Percentiles rank a stretch among this genome's conserved stretches.
phyloP scores from a whole-genome alignment of 2,113 vertebrate species.

The Dermatemys mawii region DNA sequence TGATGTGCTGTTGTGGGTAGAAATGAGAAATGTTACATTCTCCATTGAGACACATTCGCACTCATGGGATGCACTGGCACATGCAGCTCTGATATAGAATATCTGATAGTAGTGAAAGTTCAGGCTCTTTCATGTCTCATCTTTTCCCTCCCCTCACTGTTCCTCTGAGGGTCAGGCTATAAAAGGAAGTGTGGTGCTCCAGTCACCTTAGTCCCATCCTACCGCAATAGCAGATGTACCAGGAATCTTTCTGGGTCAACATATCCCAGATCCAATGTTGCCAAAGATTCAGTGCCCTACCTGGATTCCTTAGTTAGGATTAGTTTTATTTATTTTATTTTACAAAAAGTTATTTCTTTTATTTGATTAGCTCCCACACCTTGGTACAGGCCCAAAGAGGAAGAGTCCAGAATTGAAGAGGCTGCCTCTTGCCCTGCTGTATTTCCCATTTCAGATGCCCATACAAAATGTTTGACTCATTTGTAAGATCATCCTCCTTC shows the following conservation, averaged over 20 bases:
- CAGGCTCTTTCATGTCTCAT: background rate
- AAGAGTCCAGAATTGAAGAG: background rate
- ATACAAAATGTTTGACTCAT: background rate
- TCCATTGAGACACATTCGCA: background rate
- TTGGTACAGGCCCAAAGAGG: background rate
- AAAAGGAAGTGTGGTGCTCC: background rate
- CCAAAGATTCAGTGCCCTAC: background rate
- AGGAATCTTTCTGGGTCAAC: background rate
- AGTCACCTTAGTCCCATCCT: background rate
- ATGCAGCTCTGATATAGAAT: background rate
- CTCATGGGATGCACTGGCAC: background rate
- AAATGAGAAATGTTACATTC: background rate
- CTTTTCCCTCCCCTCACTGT: background rate
- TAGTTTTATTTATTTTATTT: background rate
- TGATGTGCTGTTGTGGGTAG: background rate
- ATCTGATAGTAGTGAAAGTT: background rate
- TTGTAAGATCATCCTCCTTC: background rate
- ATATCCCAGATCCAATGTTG: background rate
- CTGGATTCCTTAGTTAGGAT: background rate
- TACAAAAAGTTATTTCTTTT: background rate
- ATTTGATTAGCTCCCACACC: background rate
- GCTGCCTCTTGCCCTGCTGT: too few relatives aligned
- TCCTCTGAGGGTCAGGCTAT: background rate
- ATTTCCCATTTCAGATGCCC: too few relatives aligned
- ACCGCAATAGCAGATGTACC: accelerated